A percentile compares a stretch with the other conserved stretches of the same genome.
These are phyloP conservation scores for Eulemur rubriventer DNA, from an alignment of 2,797 vertebrate species.

Conservation along the genomic window DNA sequence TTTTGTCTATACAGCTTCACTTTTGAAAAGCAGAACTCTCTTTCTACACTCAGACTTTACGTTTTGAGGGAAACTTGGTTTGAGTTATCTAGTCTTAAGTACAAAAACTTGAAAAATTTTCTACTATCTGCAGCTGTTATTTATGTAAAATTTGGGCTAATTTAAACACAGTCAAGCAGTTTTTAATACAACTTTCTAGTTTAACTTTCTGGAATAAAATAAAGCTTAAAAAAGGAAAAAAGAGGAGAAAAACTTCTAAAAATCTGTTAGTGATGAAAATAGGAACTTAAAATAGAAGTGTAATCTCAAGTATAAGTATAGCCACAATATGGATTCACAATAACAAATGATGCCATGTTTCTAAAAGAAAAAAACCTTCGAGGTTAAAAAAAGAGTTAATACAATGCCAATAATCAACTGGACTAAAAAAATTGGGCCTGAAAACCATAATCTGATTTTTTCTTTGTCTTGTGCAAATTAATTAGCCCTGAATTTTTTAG, in stretches of 20 bases:
- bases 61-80: background rate
- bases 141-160: background rate
- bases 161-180: background rate
- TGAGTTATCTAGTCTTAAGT: background rate
- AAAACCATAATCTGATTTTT: background rate
- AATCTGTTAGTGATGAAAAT: conserved; percentile 23
- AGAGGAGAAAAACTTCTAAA: background rate
- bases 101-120: background rate
- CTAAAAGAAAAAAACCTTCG: background rate
- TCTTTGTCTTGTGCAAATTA: conserved; percentile 25
- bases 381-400: conserved; percentile 14
- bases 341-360: conserved; percentile 4
- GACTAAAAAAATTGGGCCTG: background rate
- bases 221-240: background rate
- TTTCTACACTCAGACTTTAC: background rate
- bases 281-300: conserved; percentile 54
- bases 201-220: conserved; percentile 51
- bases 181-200: conserved; percentile 27
- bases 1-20: background rate
- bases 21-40: background rate
- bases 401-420: background rate
- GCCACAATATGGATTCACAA: background rate
- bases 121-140: background rate
- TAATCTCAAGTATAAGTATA: conserved; percentile 48
- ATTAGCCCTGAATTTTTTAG: background rate